Evolutionary conservation across 1,140 invertebrate genomes (phyloP), one percentile per base, ranked within the genome.

Genomic region (Tenebrio molitor): DNA sequence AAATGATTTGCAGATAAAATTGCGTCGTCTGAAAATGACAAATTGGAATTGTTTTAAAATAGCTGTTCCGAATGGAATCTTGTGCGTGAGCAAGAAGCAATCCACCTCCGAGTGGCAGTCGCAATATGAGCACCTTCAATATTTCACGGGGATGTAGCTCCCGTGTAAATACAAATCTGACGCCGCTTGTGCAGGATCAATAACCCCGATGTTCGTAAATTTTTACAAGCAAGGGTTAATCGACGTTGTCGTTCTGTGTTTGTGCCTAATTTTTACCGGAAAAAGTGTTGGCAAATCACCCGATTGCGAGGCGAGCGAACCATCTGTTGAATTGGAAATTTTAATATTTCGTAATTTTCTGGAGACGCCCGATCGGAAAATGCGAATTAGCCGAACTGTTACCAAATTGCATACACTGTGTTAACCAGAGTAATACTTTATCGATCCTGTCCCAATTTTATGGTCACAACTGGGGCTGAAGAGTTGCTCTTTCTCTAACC

Each of bases 381-480:
- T 50, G 44, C 44, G 44, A 50, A 50, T 50, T 50, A 50, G 44
- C 44, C 44, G n/a, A 21, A 50, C 44, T 50, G 44, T 50, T 50
- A 21, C 44, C 44, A 21, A 50, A 50, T 50, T 50, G 23, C 16
- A 19, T 21, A 50, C 44, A 50, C 44, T 8, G 44, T 50, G 44
- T 17, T 50, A 19, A 19, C 15, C 44, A 50, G 16, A 8, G 12
- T 50, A 50, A 50, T 50, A 17, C n/a, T 50, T 50, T 50, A 50
- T 50, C 17, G 44, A 50, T 21, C 29, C 29, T 33, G n/a, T n/a
- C n/a, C n/a, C n/a, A n/a, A n/a, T n/a, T n/a, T n/a, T n/a, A n/a
- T n/a, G n/a, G n/a, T n/a, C n/a, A n/a, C n/a, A n/a, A n/a, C n/a
- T n/a, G n/a, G 29, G 29, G 29, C 29, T 33, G 29, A 4, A 33